Percentiles rank a stretch among this genome's conserved stretches.
Evolutionary conservation across 2,888 invertebrate species (phyloP).

Genomic region (Spatulosminthurus flaviceps): DNA sequence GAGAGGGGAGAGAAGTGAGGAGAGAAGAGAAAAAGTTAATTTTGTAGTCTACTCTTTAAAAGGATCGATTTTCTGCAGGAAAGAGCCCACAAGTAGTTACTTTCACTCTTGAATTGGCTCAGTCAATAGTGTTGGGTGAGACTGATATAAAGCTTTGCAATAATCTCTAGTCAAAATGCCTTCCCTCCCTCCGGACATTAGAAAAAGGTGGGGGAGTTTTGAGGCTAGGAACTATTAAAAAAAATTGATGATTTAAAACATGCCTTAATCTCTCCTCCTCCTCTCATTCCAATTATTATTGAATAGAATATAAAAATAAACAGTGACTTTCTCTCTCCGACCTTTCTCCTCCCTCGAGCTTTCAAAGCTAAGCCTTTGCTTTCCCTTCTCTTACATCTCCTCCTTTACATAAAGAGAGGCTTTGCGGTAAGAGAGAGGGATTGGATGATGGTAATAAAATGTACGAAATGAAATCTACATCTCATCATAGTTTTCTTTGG

Average conservation of each 20-base stretch:
- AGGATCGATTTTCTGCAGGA: not conserved
- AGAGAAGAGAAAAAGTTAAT: not conserved
- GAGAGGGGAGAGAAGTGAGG: not conserved
- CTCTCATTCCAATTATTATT: too few relatives aligned
- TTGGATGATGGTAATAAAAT: not conserved
- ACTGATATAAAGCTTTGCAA: not conserved
- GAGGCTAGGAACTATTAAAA: not conserved
- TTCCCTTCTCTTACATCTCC: not conserved
- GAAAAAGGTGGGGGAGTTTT: not conserved
- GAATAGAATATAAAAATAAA: too few relatives aligned
- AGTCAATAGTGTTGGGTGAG: not conserved
- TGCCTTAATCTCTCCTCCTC: slow-evolving; percentile 4
- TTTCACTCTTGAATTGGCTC: slow-evolving; percentile 11
- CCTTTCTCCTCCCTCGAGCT: not conserved
- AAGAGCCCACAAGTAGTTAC: slow-evolving; percentile 5
- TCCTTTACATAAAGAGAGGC: too few relatives aligned
- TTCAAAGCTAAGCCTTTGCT: not conserved
- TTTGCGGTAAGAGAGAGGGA: too few relatives aligned
- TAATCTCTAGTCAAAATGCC: not conserved
- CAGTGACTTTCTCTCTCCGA: not conserved
- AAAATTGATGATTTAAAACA: not conserved
- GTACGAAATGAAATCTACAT: not conserved
- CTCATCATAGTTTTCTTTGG: not conserved
- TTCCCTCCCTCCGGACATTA: not conserved
- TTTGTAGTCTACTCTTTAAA: slow-evolving; percentile 4